phyloP scores from a whole-genome alignment of 2,888 invertebrate genomes.

The Sericinus montela region DNA sequence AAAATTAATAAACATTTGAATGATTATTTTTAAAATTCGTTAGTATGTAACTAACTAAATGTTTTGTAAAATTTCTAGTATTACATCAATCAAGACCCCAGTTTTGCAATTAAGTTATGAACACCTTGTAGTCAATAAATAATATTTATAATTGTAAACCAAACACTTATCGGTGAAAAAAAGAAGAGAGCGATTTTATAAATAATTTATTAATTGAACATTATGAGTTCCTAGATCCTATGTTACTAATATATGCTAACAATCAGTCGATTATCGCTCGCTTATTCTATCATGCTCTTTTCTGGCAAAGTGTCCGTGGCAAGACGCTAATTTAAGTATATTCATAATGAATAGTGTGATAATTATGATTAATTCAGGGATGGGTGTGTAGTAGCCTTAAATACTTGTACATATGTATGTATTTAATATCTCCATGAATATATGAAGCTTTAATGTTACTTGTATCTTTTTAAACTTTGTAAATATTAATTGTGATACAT shows the following conservation, averaged over 20 bases:
- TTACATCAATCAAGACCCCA: neutral
- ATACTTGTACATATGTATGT: slow-evolving; percentile 41
- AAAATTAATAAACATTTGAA: too few relatives aligned
- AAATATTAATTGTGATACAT: slow-evolving; percentile 61
- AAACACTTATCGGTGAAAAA: slow-evolving; percentile 12
- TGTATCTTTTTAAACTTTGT: slow-evolving; percentile 48
- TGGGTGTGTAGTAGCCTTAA: slow-evolving; percentile 37
- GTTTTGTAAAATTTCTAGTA: too few relatives aligned
- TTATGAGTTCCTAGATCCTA: slow-evolving; percentile 51
- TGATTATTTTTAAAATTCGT: too few relatives aligned
- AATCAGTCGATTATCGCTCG: slow-evolving; percentile 25
- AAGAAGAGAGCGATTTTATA: slow-evolving; percentile 26
- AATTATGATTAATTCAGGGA: slow-evolving; percentile 34
- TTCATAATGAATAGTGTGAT: slow-evolving; percentile 37
- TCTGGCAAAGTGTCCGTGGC: slow-evolving; percentile 17
- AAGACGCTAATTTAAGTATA: slow-evolving; percentile 13
- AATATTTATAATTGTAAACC: slow-evolving; percentile 10
- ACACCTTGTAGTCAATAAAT: neutral
- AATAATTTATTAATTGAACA: slow-evolving; percentile 57
- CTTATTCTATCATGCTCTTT: slow-evolving; percentile 21
- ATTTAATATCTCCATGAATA: slow-evolving; percentile 37
- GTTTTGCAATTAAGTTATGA: slow-evolving; percentile 1
- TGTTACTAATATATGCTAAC: slow-evolving; percentile 23
- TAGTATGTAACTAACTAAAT: too few relatives aligned
- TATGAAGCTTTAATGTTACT: slow-evolving; percentile 61